A percentile compares a stretch with the other conserved stretches of the same genome.
phyloP scores from a whole-genome alignment of 2,113 vertebrate species.

The Trochalopteron elliotii region DNA sequence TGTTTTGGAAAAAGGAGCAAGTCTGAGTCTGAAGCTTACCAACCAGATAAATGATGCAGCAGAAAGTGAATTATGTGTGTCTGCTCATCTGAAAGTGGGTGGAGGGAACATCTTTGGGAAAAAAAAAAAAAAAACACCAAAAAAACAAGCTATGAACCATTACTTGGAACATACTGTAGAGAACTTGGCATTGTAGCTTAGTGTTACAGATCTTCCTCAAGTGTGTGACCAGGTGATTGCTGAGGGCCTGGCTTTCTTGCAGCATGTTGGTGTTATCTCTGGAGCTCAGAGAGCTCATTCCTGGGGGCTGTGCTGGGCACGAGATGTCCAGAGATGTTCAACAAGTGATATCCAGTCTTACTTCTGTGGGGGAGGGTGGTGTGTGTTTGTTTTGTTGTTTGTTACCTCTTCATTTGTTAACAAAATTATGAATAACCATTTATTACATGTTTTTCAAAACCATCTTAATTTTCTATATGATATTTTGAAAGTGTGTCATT shows the following conservation, averaged over 20 bases:
- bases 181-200: not conserved
- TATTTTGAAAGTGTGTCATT: not conserved
- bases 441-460: not conserved
- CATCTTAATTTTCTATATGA: not conserved
- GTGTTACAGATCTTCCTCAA: not conserved
- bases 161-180: not conserved
- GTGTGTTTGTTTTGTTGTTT: not conserved
- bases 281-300: not conserved
- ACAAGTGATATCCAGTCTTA: not conserved
- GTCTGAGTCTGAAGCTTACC: not conserved
- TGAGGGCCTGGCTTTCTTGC: not conserved
- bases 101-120: not conserved
- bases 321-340: not conserved
- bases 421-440: fast-evolving
- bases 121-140: not conserved
- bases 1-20: not conserved
- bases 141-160: not conserved
- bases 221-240: not conserved
- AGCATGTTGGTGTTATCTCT: not conserved
- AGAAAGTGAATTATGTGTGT: not conserved
- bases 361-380: not conserved
- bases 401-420: not conserved
- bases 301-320: not conserved
- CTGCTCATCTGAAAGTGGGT: not conserved
- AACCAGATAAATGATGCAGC: not conserved